These are phyloP conservation scores for Tetragonisca angustula DNA, from an alignment of 2,888 invertebrate species.

Conservation along the genomic window DNA sequence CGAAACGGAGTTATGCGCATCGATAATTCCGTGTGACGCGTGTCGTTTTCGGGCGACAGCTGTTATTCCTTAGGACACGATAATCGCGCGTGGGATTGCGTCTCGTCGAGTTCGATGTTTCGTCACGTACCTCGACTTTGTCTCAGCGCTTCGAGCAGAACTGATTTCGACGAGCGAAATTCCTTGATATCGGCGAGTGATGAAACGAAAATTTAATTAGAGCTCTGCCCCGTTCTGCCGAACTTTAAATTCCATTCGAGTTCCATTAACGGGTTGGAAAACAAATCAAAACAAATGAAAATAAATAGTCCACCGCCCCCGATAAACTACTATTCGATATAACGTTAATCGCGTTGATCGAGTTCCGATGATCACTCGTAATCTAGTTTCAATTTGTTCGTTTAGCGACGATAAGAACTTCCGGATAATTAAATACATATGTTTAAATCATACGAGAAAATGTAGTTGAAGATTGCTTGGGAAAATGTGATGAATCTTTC, in stretches of 20 bases:
- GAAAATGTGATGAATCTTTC: not conserved
- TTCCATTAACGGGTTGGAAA: conserved; percentile 9
- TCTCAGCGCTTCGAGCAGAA: no score
- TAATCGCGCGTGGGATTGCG: not conserved
- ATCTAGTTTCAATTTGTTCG: not conserved
- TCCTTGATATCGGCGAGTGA: no score
- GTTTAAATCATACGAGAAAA: not conserved
- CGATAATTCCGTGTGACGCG: not conserved
- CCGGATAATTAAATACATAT: not conserved
- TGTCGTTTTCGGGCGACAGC: conserved; percentile 5
- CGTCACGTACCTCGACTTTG: not conserved
- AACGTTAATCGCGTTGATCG: not conserved
- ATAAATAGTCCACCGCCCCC: not conserved
- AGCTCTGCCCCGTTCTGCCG: not conserved
- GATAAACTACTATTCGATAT: not conserved
- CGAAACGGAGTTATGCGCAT: conserved; percentile 19
- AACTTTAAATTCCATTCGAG: conserved; percentile 18
- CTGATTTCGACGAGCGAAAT: not conserved
- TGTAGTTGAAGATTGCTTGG: not conserved
- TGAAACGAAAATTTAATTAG: conserved; percentile 27
- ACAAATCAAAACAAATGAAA: not conserved
- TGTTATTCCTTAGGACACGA: not conserved
- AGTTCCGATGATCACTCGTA: not conserved
- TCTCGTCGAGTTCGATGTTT: not conserved
- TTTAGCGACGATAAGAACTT: not conserved